Conservation (phyloP, 2,797 vertebrate genomes). For the Acanthis flammea region DNA sequence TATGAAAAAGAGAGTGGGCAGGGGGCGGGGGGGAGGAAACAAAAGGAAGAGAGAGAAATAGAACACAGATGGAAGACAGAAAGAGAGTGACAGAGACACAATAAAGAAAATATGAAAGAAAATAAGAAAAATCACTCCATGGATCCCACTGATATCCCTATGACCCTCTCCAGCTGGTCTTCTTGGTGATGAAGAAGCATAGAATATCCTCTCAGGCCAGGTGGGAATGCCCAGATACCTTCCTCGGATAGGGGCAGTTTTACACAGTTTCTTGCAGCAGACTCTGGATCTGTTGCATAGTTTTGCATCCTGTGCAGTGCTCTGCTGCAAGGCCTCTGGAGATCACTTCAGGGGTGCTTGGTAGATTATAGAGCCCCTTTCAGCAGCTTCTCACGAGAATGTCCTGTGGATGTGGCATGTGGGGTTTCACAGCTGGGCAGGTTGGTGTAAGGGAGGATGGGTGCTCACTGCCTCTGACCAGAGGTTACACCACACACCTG, state of each 20-base stretch:
- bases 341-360: too few relatives aligned
- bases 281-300: background rate
- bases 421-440: background rate
- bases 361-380: too few relatives aligned
- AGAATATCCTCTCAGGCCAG: too few relatives aligned
- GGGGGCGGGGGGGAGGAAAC: background rate
- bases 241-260: rapidly evolving
- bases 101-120: background rate
- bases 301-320: background rate
- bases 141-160: rapidly evolving
- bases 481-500: rapidly evolving
- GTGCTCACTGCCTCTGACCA: background rate
- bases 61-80: rapidly evolving
- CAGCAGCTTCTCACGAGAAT: rapidly evolving
- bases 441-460: background rate
- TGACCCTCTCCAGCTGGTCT: background rate
- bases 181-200: rapidly evolving
- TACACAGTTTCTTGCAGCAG: background rate
- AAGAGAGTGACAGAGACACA: background rate
- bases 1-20: background rate
- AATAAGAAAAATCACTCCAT: too few relatives aligned
- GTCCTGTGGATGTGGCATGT: background rate
- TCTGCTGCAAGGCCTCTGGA: background rate
- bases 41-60: background rate
- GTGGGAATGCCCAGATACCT: background rate